phyloP scores from a whole-genome alignment of 2,888 invertebrate genomes.

The Tetragonisca angustula region DNA sequence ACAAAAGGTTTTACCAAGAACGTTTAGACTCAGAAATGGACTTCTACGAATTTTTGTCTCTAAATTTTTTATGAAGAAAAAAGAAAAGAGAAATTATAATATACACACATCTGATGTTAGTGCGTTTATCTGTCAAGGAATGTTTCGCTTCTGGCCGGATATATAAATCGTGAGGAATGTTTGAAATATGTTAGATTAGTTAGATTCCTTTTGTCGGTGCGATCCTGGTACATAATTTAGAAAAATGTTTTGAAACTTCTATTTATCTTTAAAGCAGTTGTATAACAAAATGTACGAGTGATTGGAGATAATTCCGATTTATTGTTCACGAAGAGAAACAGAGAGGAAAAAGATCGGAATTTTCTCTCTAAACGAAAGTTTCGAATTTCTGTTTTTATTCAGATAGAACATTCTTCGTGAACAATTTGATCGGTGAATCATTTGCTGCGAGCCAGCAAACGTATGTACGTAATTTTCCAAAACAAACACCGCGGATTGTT shows the following conservation, averaged over 20 bases:
- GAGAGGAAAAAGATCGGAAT: not conserved
- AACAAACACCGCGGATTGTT: not conserved
- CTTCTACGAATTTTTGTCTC: no score
- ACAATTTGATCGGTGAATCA: not conserved
- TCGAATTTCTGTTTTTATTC: not conserved
- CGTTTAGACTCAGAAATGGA: no score
- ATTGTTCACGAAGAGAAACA: not conserved
- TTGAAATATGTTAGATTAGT: not conserved
- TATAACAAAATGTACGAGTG: not conserved
- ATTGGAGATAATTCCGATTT: not conserved
- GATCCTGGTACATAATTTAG: not conserved
- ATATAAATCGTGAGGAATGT: no score
- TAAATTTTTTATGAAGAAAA: no score
- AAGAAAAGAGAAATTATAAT: not conserved
- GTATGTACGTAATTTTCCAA: not conserved
- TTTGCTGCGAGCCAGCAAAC: no score
- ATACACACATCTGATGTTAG: not conserved
- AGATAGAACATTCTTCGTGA: not conserved
- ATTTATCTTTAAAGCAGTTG: not conserved
- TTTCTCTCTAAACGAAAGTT: not conserved
- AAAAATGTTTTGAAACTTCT: not conserved
- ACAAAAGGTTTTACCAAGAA: no score
- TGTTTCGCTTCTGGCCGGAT: no score
- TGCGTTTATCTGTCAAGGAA: not conserved
- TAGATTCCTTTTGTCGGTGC: not conserved